Percentiles rank a stretch among this genome's conserved stretches.
These are phyloP conservation scores for Scaptomyza reducta DNA, from an alignment of 2,888 invertebrate species.

Conservation along the genomic window DNA sequence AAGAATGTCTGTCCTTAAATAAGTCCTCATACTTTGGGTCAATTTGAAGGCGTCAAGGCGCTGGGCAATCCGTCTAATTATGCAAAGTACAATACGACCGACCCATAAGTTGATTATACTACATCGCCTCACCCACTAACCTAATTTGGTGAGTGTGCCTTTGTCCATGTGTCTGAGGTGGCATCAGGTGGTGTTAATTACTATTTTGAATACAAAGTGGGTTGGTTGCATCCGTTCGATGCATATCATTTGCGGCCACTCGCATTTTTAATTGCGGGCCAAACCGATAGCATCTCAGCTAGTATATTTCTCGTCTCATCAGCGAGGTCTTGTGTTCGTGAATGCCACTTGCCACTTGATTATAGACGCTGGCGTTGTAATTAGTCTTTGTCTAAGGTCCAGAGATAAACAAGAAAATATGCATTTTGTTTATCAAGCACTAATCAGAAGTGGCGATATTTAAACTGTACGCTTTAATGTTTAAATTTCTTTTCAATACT, in stretches of 20 bases:
- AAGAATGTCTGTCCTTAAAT: constrained; percentile 37
- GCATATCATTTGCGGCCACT: constrained; percentile 36
- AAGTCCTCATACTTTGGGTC: constrained; percentile 51
- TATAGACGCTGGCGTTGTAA: constrained; percentile 53
- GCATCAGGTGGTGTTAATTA: constrained; percentile 53
- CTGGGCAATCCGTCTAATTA: constrained; percentile 67
- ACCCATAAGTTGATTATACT: constrained; percentile 76
- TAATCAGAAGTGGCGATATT: constrained; percentile 19
- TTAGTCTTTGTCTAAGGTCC: neutral
- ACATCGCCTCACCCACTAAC: constrained; percentile 74
- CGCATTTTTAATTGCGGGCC: constrained; percentile 39
- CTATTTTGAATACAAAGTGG: constrained; percentile 50
- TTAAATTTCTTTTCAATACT: no score
- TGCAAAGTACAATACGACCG: constrained; percentile 65
- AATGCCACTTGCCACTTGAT: constrained; percentile 79
- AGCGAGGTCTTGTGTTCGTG: constrained; percentile 57
- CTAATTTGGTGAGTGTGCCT: constrained; percentile 54
- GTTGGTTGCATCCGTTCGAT: constrained; percentile 24
- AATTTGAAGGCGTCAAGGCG: constrained; percentile 51
- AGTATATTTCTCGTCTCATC: constrained; percentile 45
- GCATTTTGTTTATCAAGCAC: constrained; percentile 49
- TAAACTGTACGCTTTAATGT: constrained; percentile 5
- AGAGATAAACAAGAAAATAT: constrained; percentile 30
- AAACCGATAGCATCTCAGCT: constrained; percentile 53
- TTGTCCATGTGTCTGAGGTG: constrained; percentile 20